Evolutionary conservation across 1,140 invertebrate genomes (phyloP).

Genomic region (Archegozetes longisetosus): DNA sequence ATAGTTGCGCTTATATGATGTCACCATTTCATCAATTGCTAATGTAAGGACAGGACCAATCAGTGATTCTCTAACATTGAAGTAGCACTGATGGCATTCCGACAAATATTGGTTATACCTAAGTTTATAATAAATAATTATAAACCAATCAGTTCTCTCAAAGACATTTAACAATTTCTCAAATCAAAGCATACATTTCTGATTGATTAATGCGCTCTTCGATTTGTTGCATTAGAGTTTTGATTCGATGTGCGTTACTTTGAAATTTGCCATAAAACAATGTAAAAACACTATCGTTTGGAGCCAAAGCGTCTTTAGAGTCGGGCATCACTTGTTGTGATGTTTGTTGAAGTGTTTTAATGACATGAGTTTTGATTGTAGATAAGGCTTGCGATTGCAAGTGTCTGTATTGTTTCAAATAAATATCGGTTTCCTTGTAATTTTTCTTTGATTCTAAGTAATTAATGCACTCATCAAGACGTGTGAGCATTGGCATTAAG

Average conservation of each 20-base stretch:
- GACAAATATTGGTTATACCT: conserved; percentile 55
- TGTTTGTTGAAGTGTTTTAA: conserved; percentile 28
- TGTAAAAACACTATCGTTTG: conserved; percentile 58
- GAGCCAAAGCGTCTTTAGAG: conserved; percentile 22
- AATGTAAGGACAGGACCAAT: conserved; percentile 55
- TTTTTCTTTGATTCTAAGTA: conserved; percentile 57
- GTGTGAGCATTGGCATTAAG: conserved; percentile 59
- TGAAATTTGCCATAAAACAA: conserved; percentile 88
- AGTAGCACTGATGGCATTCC: conserved; percentile 74
- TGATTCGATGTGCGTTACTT: conserved; percentile 63
- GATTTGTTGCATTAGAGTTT: conserved; percentile 58
- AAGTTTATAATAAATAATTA: too few relatives aligned
- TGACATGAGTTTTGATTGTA: conserved; percentile 22
- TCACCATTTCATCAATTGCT: conserved; percentile 51
- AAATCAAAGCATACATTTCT: conserved; percentile 28
- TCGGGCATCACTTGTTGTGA: conserved; percentile 44
- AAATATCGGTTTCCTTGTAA: conserved; percentile 53
- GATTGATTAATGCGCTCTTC: conserved; percentile 52
- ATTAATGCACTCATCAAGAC: conserved; percentile 69
- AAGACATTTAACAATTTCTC: too few relatives aligned
- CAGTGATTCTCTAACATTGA: conserved; percentile 52
- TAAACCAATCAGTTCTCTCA: too few relatives aligned
- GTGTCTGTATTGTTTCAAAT: conserved; percentile 32
- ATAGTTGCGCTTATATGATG: conserved; percentile 58
- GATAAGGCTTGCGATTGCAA: conserved; percentile 22